Evolutionary conservation across 37 sponge, comb jelly and placozoan species (phyloP).

Genomic region (Bolinopsis microptera): DNA sequence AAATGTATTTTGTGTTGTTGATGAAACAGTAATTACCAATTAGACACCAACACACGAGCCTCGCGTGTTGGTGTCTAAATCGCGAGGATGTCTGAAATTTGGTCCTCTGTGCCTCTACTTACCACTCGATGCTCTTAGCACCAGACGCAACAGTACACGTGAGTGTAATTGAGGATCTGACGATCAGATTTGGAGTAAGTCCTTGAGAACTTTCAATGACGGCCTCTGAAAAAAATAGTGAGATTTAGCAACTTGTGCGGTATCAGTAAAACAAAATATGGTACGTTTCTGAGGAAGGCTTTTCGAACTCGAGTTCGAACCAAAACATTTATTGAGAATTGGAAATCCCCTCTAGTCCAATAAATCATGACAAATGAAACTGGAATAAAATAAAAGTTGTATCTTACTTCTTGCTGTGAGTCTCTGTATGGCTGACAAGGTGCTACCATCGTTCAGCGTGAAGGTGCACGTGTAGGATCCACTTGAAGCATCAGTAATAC

Average conservation of each 20-base stretch:
- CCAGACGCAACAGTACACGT: not conserved
- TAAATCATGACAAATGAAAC: too few species aligned
- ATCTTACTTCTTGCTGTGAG: conserved; percentile 9
- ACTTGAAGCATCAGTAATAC: not conserved
- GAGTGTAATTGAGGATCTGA: not conserved
- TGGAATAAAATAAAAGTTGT: too few species aligned
- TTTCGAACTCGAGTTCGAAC: too few species aligned
- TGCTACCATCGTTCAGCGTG: not conserved
- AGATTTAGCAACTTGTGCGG: not conserved
- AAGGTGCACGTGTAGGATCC: conserved; percentile 19
- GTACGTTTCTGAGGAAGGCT: not conserved
- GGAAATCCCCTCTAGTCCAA: too few species aligned
- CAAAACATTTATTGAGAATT: too few species aligned
- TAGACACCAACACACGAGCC: too few species aligned
- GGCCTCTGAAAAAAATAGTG: conserved; percentile 1
- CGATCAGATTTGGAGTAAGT: not conserved
- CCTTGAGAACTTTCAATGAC: not conserved
- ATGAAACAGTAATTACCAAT: too few species aligned
- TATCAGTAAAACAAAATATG: not conserved
- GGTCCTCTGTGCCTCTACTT: too few species aligned
- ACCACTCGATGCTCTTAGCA: not conserved
- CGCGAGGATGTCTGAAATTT: too few species aligned
- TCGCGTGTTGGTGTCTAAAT: too few species aligned
- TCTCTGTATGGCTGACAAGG: not conserved
- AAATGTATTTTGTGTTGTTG: too few species aligned